These are phyloP conservation scores for Heterodera carotae DNA, from an alignment of 1,140 invertebrate genomes.

Conservation along the genomic window DNA sequence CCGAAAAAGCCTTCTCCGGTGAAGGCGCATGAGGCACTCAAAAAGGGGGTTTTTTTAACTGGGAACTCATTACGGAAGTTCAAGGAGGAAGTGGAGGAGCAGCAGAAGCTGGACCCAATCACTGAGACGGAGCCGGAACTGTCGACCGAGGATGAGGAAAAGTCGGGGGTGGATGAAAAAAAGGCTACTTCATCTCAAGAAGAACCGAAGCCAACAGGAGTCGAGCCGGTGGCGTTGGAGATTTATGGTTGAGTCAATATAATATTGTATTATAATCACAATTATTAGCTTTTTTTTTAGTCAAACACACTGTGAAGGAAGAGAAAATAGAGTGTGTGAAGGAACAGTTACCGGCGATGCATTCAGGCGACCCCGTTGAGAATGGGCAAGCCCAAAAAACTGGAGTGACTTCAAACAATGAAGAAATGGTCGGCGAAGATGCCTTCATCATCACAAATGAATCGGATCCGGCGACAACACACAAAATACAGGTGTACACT, in stretches of 20 bases:
- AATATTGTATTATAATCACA: neutral
- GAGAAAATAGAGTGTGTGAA: neutral
- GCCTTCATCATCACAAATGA: conserved; percentile 38
- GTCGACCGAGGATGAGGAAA: conserved; percentile 4
- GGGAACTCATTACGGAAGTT: neutral
- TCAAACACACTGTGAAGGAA: conserved; percentile 1
- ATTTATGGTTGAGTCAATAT: conserved; percentile 16
- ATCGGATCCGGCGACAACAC: conserved; percentile 33
- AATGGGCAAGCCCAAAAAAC: conserved; percentile 6
- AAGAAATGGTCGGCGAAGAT: neutral
- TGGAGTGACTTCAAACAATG: neutral
- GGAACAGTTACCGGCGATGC: neutral
- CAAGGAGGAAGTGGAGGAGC: conserved; percentile 13
- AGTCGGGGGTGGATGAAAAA: neutral
- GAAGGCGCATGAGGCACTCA: neutral
- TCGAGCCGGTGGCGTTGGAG: conserved; percentile 13
- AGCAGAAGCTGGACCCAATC: neutral
- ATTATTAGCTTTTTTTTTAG: neutral
- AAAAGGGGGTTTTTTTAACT: conserved; percentile 15
- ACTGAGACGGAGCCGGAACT: conserved; percentile 2
- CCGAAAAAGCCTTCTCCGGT: neutral
- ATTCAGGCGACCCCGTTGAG: neutral
- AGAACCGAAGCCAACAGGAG: neutral
- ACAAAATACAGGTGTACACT: conserved; percentile 38
- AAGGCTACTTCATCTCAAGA: neutral